Evolutionary conservation across 1,140 invertebrate species (phyloP), one percentile per base, ranked within the genome.

Genomic region (Ruditapes philippinarum): DNA sequence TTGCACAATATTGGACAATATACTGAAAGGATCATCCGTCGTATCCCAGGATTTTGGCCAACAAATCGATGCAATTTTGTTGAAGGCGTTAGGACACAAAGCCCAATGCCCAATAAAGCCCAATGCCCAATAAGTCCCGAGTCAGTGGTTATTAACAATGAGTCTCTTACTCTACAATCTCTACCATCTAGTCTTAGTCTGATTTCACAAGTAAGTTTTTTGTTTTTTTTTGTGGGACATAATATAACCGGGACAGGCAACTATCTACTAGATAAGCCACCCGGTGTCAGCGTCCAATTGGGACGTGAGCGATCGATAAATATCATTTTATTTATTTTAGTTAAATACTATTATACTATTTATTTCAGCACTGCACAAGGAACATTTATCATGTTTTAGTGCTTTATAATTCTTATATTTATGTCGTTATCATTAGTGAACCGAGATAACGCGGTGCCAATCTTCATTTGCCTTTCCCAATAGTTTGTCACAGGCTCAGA

Each of bases 31-130:
- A 31, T 74, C 65, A 19, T 85, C 82, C 0, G 22, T 85, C 25
- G 40, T 85, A 2, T 85, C 82, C 11, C 31, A 31, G 17, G 49
- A 74, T n/a, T 36, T 85, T 22, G 82, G 82, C 11, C 49, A 36
- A 22, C 82, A 85, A n/a, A 54, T 85, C 11, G 82, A 85, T 45
- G n/a, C 40, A 25, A 73, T 85, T 4, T 28, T 85, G 3, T n/a
- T 85, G 17, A 19, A 65, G 2, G 82, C 82, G 0, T n/a, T 85
- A 7, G 82, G 82, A 28, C 82, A 85, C 49, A 33, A 54, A 25
- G 42, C 42, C 5, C 42, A 45, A 5, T 45, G 42, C 14, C 42
- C 42, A 57, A 83, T 38, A 4, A 17, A 38, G 65, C 65, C 5
- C 42, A 45, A 5, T 45, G 42, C 14, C 42, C 42, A 57, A 83